Evolutionary conservation across 2,797 vertebrate genomes (phyloP), one percentile per base, ranked within the genome.

Genomic region (Falco biarmicus): DNA sequence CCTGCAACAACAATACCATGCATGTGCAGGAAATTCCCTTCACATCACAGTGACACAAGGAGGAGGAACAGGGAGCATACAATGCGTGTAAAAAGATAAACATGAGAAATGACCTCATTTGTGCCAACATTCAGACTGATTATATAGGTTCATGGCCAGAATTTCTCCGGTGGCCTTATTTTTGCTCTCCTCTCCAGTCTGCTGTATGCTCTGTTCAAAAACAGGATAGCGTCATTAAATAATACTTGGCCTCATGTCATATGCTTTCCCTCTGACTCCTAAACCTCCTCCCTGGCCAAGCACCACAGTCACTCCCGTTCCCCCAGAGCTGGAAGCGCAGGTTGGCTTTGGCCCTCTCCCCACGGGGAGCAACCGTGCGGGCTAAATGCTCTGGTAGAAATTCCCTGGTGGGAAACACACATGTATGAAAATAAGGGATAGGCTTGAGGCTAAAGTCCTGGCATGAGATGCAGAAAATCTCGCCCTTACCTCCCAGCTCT

Each of bases 31-130:
- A 97, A 96, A 90, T 95, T 92, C 93, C 89, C 84, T 63, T 93
- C 89, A 45, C 90, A 37, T 94, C 88, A 84, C 74, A 41, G 84
- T 75, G 81, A 95, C 90, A 93, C 4, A 0, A 76, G 73, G 41
- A 90, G 79, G 28, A 85, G 88, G 78, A 91, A 77, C 0, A 0
- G 65, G 60, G 39, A 90, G 64, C 31, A 0, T 37, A 92, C 83
- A 90, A 53, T 51, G 56, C 90, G 56, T 13, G 48, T 28, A 87
- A 81, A 87, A 94, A 59, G 22, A 86, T 39, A 80, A 70, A 95
- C 90, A 95, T 15, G 7, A 97, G 86, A 85, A 82, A 92, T 91
- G 45, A 86, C 83, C 87, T 95, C 69, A 85, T 90, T 93, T 59
- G 89, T 86, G 79, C 65, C 81, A 95, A 45, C 2, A 3, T 28